Conservation (phyloP, 2,888 invertebrate species). For the Xestobium rufovillosum region DNA sequence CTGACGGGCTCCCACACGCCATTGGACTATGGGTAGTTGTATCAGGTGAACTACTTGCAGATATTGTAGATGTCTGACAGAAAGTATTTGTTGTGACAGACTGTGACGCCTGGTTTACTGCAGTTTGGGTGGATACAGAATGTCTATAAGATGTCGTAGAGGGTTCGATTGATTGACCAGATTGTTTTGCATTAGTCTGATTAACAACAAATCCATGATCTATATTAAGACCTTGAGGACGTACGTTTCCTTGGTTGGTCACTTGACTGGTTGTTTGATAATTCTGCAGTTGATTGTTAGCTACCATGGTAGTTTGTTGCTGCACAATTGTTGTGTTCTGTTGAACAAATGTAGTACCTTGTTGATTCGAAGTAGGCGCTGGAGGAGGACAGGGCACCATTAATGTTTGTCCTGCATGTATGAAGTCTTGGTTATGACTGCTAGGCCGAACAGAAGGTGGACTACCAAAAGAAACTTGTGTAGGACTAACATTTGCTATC, state of each 20-base stretch:
- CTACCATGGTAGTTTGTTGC: constrained; percentile 71
- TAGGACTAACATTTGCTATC: constrained; percentile 65
- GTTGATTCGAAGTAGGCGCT: constrained; percentile 50
- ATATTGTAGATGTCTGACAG: constrained; percentile 41
- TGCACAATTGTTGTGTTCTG: constrained; percentile 81
- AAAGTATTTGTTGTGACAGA: constrained; percentile 42
- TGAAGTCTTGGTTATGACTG: constrained; percentile 52
- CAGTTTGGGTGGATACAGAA: constrained; percentile 70
- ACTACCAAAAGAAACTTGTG: constrained; percentile 41
- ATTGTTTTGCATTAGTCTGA: constrained; percentile 42
- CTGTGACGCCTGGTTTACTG: constrained; percentile 48
- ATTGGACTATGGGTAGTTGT: constrained; percentile 79
- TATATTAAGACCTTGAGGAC: too few species aligned
- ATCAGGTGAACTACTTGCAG: constrained; percentile 66
- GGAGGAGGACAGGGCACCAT: constrained; percentile 61
- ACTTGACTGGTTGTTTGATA: too few species aligned
- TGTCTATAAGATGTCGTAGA: constrained; percentile 45
- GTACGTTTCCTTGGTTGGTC: too few species aligned
- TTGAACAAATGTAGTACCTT: constrained; percentile 67
- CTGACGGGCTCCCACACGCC: constrained; percentile 40
- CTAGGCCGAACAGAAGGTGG: constrained; percentile 32
- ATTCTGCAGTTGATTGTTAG: constrained; percentile 51
- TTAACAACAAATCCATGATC: constrained; percentile 53
- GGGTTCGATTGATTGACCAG: constrained; percentile 30
- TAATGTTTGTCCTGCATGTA: constrained; percentile 63